These are phyloP conservation scores for Bedellia somnulentella DNA, from an alignment of 2,888 invertebrate genomes.

Conservation along the genomic window DNA sequence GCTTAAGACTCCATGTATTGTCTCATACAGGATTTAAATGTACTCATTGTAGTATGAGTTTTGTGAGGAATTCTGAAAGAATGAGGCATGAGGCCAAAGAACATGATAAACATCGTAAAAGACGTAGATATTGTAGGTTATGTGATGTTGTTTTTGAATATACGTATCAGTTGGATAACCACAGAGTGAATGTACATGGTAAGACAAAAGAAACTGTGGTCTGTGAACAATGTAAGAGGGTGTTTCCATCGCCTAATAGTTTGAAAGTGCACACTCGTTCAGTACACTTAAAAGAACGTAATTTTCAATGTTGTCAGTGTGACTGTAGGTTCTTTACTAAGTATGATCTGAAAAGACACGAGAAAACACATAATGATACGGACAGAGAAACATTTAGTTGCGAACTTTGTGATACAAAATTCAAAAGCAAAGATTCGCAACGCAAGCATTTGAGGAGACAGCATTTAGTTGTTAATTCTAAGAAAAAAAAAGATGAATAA, in stretches of 20 bases:
- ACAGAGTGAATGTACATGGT: conserved; percentile 20
- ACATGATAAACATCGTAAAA: conserved; percentile 7
- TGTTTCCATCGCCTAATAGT: conserved; percentile 15
- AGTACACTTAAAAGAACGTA: conserved; percentile 21
- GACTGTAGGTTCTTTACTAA: conserved; percentile 23
- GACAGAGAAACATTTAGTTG: conserved; percentile 16
- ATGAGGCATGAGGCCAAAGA: conserved; percentile 14
- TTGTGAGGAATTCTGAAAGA: conserved; percentile 11
- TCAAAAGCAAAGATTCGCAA: conserved; percentile 24
- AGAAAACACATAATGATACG: conserved; percentile 20
- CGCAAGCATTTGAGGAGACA: conserved; percentile 21
- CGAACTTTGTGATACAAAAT: conserved; percentile 18
- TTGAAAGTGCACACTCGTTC: conserved; percentile 19
- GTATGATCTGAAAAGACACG: conserved; percentile 20
- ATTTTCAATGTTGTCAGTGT: conserved; percentile 18
- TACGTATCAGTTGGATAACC: conserved; percentile 16
- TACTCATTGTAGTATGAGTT: conserved; percentile 17
- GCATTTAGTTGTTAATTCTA: no score
- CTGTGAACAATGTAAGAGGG: conserved; percentile 22
- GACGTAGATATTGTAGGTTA: conserved; percentile 13
- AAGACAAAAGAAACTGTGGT: conserved; percentile 11
- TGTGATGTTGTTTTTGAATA: conserved; percentile 19
- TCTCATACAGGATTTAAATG: conserved; percentile 22
- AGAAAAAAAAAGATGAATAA: no score
- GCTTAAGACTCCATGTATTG: conserved; percentile 19